Evolutionary conservation across 1,140 invertebrate genomes (phyloP).

Genomic region (Rhysida immarginata): DNA sequence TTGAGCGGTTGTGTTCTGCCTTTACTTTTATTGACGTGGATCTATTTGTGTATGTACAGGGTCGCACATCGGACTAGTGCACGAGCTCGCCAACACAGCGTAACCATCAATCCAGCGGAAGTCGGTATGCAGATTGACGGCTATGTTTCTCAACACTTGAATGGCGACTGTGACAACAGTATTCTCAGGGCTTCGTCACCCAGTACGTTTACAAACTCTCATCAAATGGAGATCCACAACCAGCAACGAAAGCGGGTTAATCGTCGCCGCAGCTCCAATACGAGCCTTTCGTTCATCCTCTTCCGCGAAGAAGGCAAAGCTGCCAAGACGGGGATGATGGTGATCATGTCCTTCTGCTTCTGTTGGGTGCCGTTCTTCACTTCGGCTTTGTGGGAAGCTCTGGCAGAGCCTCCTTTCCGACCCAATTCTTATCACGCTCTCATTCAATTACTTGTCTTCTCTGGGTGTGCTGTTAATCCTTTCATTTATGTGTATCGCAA

Average conservation of each 20-base stretch:
- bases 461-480: constrained; percentile 33
- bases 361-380: constrained; percentile 40
- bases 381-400: constrained; percentile 24
- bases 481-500: constrained; percentile 42
- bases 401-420: constrained; percentile 17
- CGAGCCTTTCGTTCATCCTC: constrained; percentile 29
- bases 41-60: constrained; percentile 52
- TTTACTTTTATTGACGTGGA: constrained; percentile 46
- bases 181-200: no score
- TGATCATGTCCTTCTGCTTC: constrained; percentile 36
- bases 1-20: constrained; percentile 45
- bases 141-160: no score
- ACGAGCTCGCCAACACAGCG: constrained; percentile 46
- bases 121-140: constrained; percentile 13
- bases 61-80: constrained; percentile 52
- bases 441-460: constrained; percentile 25
- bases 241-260: constrained; percentile 16
- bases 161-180: no score
- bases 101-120: constrained; percentile 30
- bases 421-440: constrained; percentile 18
- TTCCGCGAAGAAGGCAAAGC: constrained; percentile 39
- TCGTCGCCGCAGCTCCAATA: constrained; percentile 26
- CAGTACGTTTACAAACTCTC: no score
- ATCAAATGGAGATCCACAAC: constrained; percentile 19
- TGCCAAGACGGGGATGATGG: constrained; percentile 38